Conservation (phyloP, 2,888 invertebrate species). For the Notodonta ziczac region DNA sequence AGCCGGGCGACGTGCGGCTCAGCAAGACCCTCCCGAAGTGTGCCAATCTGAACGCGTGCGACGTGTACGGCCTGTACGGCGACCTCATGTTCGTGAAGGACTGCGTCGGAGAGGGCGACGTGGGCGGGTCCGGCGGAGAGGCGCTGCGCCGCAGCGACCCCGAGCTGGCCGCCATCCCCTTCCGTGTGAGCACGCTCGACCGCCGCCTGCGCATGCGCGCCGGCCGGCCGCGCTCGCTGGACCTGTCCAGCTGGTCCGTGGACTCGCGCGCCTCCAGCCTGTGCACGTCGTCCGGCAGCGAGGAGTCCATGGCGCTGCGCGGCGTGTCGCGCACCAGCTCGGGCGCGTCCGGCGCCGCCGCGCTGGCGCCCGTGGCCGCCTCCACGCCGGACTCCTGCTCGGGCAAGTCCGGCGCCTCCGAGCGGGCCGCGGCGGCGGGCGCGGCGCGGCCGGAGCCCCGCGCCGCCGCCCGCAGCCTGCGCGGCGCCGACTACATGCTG, state of each 20-base stretch:
- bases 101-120: slow-evolving; percentile 91
- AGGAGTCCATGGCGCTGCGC: slow-evolving; percentile 91
- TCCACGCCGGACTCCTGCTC: slow-evolving; percentile 75
- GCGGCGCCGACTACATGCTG: slow-evolving; percentile 73
- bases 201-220: slow-evolving; percentile 92
- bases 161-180: slow-evolving; percentile 92
- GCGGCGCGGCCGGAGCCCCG: slow-evolving; percentile 52
- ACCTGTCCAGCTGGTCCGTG: slow-evolving; percentile 94
- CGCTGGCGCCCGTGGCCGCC: slow-evolving; percentile 82
- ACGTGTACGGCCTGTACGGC: slow-evolving; percentile 95
- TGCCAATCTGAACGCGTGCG: slow-evolving; percentile 88
- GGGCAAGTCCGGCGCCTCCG: slow-evolving; percentile 70
- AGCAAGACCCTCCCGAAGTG: slow-evolving; percentile 93
- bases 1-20: slow-evolving; percentile 84
- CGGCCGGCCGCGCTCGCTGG: slow-evolving; percentile 91
- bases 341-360: slow-evolving; percentile 87
- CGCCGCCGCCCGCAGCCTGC: slow-evolving; percentile 68
- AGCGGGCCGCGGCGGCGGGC: slow-evolving; percentile 60
- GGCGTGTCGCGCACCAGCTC: slow-evolving; percentile 91
- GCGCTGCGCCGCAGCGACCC: slow-evolving; percentile 92
- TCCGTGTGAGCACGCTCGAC: slow-evolving; percentile 92
- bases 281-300: slow-evolving; percentile 94
- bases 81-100: slow-evolving; percentile 95
- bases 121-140: slow-evolving; percentile 89
- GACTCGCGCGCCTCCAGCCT: slow-evolving; percentile 92